A percentile compares a stretch with the other conserved stretches of the same genome.
phyloP scores from a whole-genome alignment of 2,797 vertebrate genomes.

The Meriones psammophilus region DNA sequence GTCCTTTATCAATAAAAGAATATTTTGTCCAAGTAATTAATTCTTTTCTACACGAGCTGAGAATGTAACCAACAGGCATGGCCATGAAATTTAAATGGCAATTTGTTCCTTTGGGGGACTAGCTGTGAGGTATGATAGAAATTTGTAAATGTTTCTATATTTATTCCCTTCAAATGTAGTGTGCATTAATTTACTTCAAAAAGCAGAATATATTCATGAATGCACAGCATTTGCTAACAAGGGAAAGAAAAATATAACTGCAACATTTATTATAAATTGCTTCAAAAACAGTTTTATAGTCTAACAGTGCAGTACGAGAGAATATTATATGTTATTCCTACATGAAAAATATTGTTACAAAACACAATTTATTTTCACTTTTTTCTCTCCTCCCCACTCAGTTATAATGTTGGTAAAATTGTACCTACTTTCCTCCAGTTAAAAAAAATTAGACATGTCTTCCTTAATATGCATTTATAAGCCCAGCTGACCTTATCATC shows the following conservation, averaged over 20 bases:
- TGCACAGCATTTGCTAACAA: not conserved
- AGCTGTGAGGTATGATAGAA: not conserved
- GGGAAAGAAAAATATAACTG: not conserved
- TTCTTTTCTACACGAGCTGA: slow-evolving; percentile 60
- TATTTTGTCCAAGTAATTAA: slow-evolving; percentile 69
- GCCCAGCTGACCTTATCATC: not conserved
- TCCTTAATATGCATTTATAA: slow-evolving; percentile 35
- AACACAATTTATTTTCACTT: slow-evolving; percentile 1
- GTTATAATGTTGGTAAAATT: not conserved
- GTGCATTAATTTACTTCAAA: not conserved
- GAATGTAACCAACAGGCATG: slow-evolving; percentile 44
- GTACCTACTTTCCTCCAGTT: not conserved
- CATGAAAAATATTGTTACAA: not conserved
- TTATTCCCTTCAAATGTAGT: not conserved
- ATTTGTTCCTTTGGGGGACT: not conserved
- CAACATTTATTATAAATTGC: slow-evolving; percentile 27
- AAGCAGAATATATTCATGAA: not conserved
- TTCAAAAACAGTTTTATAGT: not conserved
- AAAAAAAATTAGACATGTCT: not conserved
- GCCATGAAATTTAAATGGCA: slow-evolving; percentile 49
- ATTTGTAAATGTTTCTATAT: slow-evolving; percentile 3
- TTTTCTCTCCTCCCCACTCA: not conserved
- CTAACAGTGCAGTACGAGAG: not conserved
- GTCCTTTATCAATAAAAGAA: slow-evolving; percentile 71
- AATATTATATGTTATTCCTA: slow-evolving; percentile 3